These are phyloP conservation scores for Chaetura pelagica DNA, from an alignment of 2,113 vertebrate genomes.

Conservation along the genomic window DNA sequence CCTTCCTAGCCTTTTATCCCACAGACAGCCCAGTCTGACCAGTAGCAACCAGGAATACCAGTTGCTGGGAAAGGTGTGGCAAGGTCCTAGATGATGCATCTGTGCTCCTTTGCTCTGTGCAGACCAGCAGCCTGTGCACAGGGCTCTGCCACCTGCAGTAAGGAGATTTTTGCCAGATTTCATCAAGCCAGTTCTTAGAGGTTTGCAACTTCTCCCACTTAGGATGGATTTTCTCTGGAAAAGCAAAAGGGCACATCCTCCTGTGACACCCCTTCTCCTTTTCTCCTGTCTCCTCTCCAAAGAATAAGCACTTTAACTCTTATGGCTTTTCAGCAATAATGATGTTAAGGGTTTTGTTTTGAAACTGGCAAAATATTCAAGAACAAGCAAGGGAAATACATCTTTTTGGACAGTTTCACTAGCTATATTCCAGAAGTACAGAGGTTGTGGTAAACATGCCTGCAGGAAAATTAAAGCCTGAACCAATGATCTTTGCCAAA, in stretches of 20 bases:
- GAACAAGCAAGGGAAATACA: too few relatives aligned
- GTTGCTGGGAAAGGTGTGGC: background rate
- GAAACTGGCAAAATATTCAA: background rate
- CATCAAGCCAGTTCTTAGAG: background rate
- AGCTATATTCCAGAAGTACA: background rate
- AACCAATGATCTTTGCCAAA: background rate
- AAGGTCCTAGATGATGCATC: background rate
- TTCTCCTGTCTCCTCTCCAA: background rate
- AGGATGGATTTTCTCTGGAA: background rate
- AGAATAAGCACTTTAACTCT: background rate
- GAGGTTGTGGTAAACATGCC: background rate
- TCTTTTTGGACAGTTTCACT: background rate
- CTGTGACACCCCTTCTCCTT: background rate
- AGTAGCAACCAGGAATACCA: background rate
- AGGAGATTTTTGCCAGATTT: background rate
- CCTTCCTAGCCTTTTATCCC: background rate
- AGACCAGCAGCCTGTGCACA: background rate
- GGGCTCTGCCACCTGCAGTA: background rate
- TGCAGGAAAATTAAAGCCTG: background rate
- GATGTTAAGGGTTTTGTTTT: background rate
- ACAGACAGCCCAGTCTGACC: background rate
- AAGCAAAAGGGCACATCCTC: background rate
- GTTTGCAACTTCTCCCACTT: background rate
- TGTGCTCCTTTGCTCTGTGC: background rate
- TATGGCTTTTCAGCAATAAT: background rate